Conservation (phyloP, 2,888 invertebrate genomes). For the Anorthoa munda region DNA sequence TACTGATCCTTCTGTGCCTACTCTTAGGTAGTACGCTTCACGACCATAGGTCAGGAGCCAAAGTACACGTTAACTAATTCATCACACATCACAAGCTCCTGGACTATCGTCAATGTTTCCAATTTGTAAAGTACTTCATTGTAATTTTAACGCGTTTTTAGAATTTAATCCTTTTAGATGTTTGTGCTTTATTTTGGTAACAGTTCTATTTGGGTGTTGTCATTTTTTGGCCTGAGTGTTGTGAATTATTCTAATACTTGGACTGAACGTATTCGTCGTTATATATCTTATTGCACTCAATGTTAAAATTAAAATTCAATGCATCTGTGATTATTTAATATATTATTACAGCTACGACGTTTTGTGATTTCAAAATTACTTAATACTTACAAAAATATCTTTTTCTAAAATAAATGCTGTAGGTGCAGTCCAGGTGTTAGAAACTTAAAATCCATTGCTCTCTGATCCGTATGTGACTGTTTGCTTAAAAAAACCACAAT, state of each 20-base stretch:
- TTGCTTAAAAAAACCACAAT: background rate
- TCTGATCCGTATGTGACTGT: background rate
- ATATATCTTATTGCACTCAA: background rate
- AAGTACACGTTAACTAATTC: conserved; percentile 51
- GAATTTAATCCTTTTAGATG: conserved; percentile 67
- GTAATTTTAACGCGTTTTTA: conserved; percentile 66
- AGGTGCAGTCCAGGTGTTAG: conserved; percentile 6
- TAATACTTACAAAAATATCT: background rate
- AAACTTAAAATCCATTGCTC: conserved; percentile 7
- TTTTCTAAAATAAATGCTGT: background rate
- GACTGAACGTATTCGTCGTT: background rate
- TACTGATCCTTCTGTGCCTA: conserved; percentile 91
- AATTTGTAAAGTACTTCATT: conserved; percentile 77
- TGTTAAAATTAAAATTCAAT: background rate
- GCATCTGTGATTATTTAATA: background rate
- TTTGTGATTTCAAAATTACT: no score
- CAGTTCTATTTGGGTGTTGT: conserved; percentile 20
- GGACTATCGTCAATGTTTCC: conserved; percentile 71
- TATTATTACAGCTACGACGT: no score
- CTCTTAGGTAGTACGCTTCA: conserved; percentile 77
- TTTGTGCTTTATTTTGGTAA: conserved; percentile 66
- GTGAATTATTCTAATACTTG: conserved; percentile 1
- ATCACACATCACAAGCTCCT: conserved; percentile 64
- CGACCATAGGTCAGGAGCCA: conserved; percentile 69
- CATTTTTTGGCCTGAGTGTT: conserved; percentile 32